These are phyloP conservation scores for Sylvietta virens DNA, from an alignment of 2,113 vertebrate species.

Conservation along the genomic window DNA sequence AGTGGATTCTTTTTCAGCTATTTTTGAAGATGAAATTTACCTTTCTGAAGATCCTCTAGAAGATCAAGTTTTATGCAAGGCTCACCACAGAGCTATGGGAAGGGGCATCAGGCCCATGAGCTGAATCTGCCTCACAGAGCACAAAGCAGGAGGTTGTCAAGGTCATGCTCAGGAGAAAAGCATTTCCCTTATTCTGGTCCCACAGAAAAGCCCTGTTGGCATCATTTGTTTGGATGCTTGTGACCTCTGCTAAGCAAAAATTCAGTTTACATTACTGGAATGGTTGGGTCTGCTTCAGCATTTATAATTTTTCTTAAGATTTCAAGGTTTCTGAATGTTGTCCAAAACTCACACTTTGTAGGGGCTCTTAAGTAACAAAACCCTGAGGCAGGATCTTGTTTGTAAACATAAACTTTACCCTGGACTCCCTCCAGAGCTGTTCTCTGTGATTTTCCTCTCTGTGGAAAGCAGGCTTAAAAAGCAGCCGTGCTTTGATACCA, in stretches of 20 bases:
- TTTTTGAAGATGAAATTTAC: not conserved
- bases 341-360: not conserved
- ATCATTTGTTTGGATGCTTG: not conserved
- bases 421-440: not conserved
- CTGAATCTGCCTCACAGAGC: not conserved
- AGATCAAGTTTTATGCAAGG: not conserved
- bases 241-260: not conserved
- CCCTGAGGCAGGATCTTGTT: not conserved
- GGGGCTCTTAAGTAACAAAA: not conserved
- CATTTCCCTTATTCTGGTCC: not conserved
- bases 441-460: not conserved
- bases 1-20: not conserved
- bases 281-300: not conserved
- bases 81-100: rapidly evolving
- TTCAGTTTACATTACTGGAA: not conserved
- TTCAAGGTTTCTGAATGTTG: not conserved
- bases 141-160: not conserved
- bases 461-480: not conserved
- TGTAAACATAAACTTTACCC: conserved; percentile 30
- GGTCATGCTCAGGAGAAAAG: not conserved
- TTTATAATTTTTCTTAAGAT: not conserved
- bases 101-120: not conserved
- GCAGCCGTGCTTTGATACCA: not conserved
- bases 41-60: not conserved
- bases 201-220: not conserved